These are phyloP conservation scores for Lagorchestes hirsutus DNA, from an alignment of 2,797 vertebrate species.

Conservation along the genomic window DNA sequence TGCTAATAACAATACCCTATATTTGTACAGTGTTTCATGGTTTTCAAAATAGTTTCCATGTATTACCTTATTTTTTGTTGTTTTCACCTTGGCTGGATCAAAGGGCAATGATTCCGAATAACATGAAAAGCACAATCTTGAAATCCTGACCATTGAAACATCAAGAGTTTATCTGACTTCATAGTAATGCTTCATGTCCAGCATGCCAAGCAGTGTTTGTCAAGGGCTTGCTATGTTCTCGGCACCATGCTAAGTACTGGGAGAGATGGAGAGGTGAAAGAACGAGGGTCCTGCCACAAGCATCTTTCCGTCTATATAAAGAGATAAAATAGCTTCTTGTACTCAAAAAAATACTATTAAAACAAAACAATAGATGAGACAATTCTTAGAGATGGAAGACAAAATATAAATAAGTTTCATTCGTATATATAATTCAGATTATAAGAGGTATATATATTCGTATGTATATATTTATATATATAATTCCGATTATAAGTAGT, in stretches of 20 bases:
- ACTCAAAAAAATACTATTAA: background rate
- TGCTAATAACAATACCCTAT: slow-evolving; percentile 31
- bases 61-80: slow-evolving; percentile 31
- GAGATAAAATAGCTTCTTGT: background rate
- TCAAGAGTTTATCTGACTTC: background rate
- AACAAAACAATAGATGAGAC: background rate
- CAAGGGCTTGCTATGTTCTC: background rate
- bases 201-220: background rate
- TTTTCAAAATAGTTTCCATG: slow-evolving; percentile 41
- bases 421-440: background rate
- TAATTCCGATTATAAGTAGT: background rate
- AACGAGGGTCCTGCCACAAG: background rate
- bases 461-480: too few relatives aligned
- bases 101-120: background rate
- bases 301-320: background rate
- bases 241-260: background rate
- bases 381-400: background rate
- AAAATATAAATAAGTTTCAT: background rate
- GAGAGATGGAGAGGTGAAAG: background rate
- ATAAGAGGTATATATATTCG: background rate
- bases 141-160: background rate
- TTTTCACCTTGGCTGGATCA: slow-evolving; percentile 36
- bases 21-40: slow-evolving; percentile 27
- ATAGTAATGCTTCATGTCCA: background rate
- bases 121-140: background rate